Conservation (phyloP, 2,888 invertebrate genomes). For the Colletes collaris region DNA sequence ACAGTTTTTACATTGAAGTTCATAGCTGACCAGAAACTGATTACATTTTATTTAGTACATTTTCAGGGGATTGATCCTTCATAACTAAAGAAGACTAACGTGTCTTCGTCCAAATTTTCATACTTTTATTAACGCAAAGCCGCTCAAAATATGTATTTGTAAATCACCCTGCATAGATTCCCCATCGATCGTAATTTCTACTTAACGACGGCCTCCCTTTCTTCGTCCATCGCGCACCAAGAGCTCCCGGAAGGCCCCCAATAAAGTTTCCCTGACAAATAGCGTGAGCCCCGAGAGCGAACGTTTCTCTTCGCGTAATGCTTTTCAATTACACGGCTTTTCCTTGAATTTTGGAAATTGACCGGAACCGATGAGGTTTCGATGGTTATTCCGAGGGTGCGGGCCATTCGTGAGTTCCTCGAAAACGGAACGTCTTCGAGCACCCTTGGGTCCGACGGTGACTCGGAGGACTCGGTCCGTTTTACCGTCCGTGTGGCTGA, state of each 20-base stretch:
- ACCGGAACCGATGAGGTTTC: slow-evolving; percentile 56
- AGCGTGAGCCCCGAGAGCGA: background rate
- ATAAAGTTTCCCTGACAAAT: slow-evolving; percentile 41
- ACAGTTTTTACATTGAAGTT: too few species aligned
- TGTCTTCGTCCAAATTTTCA: too few species aligned
- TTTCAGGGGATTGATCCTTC: too few species aligned
- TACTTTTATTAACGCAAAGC: too few species aligned
- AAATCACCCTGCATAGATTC: background rate
- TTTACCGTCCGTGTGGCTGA: background rate
- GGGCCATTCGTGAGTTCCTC: slow-evolving; percentile 49
- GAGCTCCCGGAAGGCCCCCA: slow-evolving; percentile 12
- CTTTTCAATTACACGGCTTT: slow-evolving; percentile 59
- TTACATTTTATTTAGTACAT: too few species aligned
- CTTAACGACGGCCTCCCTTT: background rate
- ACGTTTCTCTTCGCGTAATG: slow-evolving; percentile 28
- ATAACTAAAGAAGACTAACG: too few species aligned
- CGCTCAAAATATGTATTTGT: too few species aligned
- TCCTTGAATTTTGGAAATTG: slow-evolving; percentile 56
- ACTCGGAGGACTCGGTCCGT: background rate
- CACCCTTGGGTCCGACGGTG: slow-evolving; percentile 1
- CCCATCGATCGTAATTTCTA: slow-evolving; percentile 8
- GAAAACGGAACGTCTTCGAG: slow-evolving; percentile 52
- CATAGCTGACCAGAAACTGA: too few species aligned
- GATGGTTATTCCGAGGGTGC: slow-evolving; percentile 41
- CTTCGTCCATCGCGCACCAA: background rate